These are phyloP conservation scores for Parnassius glacialis DNA, from an alignment of 2,888 invertebrate species.

Conservation along the genomic window DNA sequence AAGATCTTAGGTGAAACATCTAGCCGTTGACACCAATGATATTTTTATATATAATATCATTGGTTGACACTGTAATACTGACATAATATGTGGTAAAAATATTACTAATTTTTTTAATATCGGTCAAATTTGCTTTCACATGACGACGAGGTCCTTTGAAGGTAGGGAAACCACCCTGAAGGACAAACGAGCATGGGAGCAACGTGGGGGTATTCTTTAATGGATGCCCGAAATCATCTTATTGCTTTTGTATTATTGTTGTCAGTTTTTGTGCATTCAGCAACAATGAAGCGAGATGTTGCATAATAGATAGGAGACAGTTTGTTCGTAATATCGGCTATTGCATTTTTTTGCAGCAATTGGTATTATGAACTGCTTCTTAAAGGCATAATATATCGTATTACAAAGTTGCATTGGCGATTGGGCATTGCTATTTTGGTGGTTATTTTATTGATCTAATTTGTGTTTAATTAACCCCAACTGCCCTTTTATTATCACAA, in stretches of 20 bases:
- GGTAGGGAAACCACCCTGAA: constrained; percentile 50
- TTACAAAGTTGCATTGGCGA: constrained; percentile 24
- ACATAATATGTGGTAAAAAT: background rate
- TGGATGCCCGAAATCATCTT: constrained; percentile 64
- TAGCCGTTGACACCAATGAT: too few relatives aligned
- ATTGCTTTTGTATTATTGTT: constrained; percentile 73
- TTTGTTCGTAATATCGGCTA: constrained; percentile 41
- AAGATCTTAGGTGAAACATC: too few relatives aligned
- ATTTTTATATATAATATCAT: too few relatives aligned
- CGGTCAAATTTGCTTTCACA: constrained; percentile 33
- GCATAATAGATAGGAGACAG: constrained; percentile 45
- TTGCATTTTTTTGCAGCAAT: constrained; percentile 49
- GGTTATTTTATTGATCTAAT: constrained; percentile 21
- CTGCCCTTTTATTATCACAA: background rate
- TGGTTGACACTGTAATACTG: too few relatives aligned
- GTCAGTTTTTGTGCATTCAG: constrained; percentile 51
- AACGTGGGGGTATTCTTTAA: constrained; percentile 66
- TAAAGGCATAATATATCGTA: constrained; percentile 29
- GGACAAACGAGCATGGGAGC: constrained; percentile 69
- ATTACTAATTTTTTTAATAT: constrained; percentile 21
- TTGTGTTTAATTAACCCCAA: background rate
- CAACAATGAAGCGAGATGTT: constrained; percentile 50
- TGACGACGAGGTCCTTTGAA: constrained; percentile 38
- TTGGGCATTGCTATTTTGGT: constrained; percentile 6
- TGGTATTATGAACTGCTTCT: constrained; percentile 35